A percentile compares a stretch with the other conserved stretches of the same genome.
These are phyloP conservation scores for Melanocharis versteri DNA, from an alignment of 2,113 vertebrate genomes.

Conservation along the genomic window DNA sequence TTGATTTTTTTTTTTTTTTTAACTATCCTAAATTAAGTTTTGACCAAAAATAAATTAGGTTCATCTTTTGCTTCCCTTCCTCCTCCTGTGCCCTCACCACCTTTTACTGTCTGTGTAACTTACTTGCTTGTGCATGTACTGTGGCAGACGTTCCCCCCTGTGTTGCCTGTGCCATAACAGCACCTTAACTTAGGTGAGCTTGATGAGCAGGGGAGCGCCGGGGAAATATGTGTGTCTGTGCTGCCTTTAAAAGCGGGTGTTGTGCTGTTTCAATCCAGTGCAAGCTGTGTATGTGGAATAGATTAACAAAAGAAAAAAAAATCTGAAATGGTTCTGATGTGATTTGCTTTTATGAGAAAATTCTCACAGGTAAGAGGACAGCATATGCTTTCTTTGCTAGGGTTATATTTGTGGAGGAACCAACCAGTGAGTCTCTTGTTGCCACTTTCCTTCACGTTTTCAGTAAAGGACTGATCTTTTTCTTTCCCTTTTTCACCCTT, in stretches of 20 bases:
- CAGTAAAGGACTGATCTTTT: neutral
- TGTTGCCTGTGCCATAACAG: conserved; percentile 57
- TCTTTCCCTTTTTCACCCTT: neutral
- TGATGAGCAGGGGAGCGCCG: neutral
- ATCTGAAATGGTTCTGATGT: neutral
- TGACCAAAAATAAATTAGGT: neutral
- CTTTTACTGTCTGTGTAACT: conserved; percentile 51
- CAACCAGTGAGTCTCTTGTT: conserved; percentile 18
- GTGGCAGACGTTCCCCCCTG: conserved; percentile 19
- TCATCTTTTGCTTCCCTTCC: conserved; percentile 9
- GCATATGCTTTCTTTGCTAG: neutral
- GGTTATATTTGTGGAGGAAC: neutral
- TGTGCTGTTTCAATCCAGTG: conserved; percentile 30
- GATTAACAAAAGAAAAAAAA: neutral
- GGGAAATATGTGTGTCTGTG: neutral
- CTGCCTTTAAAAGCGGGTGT: neutral
- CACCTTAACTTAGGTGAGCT: neutral
- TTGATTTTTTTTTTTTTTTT: neutral
- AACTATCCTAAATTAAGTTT: conserved; percentile 39
- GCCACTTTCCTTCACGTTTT: neutral
- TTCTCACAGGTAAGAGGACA: conserved; percentile 68
- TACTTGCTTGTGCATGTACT: conserved; percentile 73
- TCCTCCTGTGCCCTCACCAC: neutral
- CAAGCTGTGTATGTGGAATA: conserved; percentile 10
- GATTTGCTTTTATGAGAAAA: conserved; percentile 38